Base-by-base conservation (phyloP, 2,888 invertebrate species). In the Asteroscopus sphinx region DNA sequence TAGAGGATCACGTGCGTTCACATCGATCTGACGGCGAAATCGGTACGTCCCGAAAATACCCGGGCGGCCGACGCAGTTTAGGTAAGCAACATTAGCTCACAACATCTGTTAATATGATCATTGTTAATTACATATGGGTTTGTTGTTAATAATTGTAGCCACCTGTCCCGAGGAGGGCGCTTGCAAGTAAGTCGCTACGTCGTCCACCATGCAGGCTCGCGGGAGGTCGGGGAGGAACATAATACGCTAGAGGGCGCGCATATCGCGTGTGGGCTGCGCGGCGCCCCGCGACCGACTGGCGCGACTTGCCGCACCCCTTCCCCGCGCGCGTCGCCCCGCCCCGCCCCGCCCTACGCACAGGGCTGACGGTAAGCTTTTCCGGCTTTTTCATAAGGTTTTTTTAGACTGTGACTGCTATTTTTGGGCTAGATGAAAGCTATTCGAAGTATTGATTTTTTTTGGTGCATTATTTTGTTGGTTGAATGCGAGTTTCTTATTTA, bases 121-220 rank as follows among this genome's bases (percentile, higher is more conserved):
- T 93, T 93, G 94, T 94, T 93, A 94, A 94, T 94, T 94, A 94
- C 94, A 94, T 94, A 93, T 94, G 91, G 92, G 92, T 91, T 88
- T 93, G 91, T 92, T 92, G 91, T 92, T 92, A 92, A 92, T 92
- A 91, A 90, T 89, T 91, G 90, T 93, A 93, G 91, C 95, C 96
- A 98, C 98, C 98, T 98, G 98, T 96, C 98, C 97, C 95, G 98
- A 97, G 95, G 98, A 97, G 95, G 98, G 97, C 95, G 98, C 97
- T 96, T 98, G 98, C 90, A 98, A 96, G 96, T 98, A 98, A 93
- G 97, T 97, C 94, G 98, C 97, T 95, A 98, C 98, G 97, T 98
- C 98, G 96, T 98, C 98, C 96, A 98, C 97, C 98, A 98, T 98
- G 96, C 97, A 98, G 97, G 97, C 97, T 96, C 97, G 96, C 95